These are phyloP conservation scores for Leptogaster cylindrica DNA, from an alignment of 2,888 invertebrate genomes.

Conservation along the genomic window DNA sequence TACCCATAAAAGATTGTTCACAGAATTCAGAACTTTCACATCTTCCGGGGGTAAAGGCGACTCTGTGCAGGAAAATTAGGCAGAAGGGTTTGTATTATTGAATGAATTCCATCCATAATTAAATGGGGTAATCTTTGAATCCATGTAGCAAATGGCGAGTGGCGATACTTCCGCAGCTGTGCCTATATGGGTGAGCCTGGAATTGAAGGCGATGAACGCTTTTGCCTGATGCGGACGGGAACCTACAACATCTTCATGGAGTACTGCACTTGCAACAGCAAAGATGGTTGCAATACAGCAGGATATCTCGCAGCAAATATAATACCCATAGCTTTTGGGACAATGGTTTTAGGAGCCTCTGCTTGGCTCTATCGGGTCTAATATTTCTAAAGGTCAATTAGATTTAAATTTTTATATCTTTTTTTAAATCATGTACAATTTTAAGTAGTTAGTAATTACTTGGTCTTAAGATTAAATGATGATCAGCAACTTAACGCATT, in stretches of 20 bases:
- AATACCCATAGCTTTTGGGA: conserved; percentile 49
- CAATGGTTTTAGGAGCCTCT: conserved; percentile 47
- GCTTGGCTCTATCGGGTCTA: too few relatives aligned
- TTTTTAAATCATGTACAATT: too few relatives aligned
- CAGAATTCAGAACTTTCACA: conserved; percentile 69
- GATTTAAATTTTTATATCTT: neutral
- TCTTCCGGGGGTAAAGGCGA: conserved; percentile 73
- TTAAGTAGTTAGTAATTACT: too few relatives aligned
- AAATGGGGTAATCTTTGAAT: neutral
- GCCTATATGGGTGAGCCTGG: conserved; percentile 91
- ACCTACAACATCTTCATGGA: conserved; percentile 94
- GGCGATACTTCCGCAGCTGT: conserved; percentile 87
- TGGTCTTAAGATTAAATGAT: too few relatives aligned
- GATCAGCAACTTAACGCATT: too few relatives aligned
- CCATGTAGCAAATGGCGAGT: conserved; percentile 78
- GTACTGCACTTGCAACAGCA: conserved; percentile 90
- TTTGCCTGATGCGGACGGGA: conserved; percentile 88
- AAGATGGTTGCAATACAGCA: conserved; percentile 87
- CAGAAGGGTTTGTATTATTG: conserved; percentile 75
- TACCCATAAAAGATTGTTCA: conserved; percentile 82
- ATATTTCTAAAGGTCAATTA: too few relatives aligned
- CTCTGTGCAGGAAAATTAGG: conserved; percentile 89
- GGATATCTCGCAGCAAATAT: conserved; percentile 59
- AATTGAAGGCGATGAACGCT: conserved; percentile 86
- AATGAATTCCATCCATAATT: neutral